A percentile compares a stretch with the other conserved stretches of the same genome.
Conservation (phyloP, 2,113 vertebrate species). For the Antechinus stuartii region DNA sequence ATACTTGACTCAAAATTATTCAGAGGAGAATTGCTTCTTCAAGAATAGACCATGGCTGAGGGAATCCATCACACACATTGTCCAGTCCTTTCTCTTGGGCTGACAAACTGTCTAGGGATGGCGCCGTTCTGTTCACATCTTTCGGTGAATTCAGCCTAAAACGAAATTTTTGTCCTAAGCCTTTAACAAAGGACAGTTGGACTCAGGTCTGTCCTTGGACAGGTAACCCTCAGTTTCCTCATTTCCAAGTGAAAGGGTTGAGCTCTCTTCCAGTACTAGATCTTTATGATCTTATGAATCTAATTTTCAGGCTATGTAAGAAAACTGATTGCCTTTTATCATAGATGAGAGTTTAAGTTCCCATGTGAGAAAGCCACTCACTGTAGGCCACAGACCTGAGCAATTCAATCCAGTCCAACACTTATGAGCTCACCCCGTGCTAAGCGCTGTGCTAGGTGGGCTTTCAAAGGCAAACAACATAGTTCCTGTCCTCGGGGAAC, state of each 20-base stretch:
- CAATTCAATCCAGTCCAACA: neutral
- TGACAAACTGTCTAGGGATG: neutral
- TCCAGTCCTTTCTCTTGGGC: neutral
- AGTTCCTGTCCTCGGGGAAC: neutral
- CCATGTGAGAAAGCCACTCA: neutral
- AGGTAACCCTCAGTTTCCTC: neutral
- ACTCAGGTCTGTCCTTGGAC: neutral
- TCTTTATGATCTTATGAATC: neutral
- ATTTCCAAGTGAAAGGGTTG: neutral
- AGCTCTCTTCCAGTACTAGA: neutral
- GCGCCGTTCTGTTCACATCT: neutral
- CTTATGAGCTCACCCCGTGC: neutral
- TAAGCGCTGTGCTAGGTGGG: neutral
- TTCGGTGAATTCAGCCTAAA: constrained; percentile 6
- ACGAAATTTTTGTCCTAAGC: neutral
- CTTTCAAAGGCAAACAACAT: neutral
- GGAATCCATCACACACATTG: rapidly evolving
- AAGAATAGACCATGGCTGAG: neutral
- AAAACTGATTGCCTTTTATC: neutral
- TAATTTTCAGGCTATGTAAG: neutral
- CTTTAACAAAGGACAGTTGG: neutral
- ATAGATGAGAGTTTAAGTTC: no score
- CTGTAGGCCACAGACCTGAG: neutral
- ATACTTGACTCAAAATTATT: neutral
- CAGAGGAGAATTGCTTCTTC: neutral